Evolutionary conservation across 2,113 vertebrate genomes (phyloP).

Genomic region (Strigops habroptila): DNA sequence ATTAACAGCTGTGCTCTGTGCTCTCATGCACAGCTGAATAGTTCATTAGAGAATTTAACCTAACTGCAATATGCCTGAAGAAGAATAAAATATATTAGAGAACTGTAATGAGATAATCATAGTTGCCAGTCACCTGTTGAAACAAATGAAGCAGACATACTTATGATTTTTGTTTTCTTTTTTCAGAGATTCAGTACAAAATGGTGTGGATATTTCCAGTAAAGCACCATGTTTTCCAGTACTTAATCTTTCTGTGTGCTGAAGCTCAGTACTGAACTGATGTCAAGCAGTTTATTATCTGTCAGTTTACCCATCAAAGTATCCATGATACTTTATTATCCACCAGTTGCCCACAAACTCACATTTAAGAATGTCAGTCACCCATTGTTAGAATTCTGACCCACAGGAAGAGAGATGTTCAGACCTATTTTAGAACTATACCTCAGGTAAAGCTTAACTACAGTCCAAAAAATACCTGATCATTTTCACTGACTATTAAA

Average conservation of each 20-base stretch:
- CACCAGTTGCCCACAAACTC: not conserved
- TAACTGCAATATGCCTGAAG: not conserved
- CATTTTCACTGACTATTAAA: not conserved
- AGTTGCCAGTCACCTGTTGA: not conserved
- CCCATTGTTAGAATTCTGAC: not conserved
- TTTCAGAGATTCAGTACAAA: not conserved
- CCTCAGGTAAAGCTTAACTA: not conserved
- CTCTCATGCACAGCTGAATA: slow-evolving; percentile 6
- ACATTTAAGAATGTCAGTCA: not conserved
- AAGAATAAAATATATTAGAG: not conserved
- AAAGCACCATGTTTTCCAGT: not conserved
- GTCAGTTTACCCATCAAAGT: no score
- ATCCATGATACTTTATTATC: not conserved
- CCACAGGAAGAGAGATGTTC: rapidly evolving
- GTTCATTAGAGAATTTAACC: not conserved
- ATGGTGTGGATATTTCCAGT: not conserved
- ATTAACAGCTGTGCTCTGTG: slow-evolving; percentile 18
- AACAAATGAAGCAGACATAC: not conserved
- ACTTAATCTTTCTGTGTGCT: not conserved
- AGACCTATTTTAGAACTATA: not conserved
- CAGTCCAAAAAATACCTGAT: not conserved
- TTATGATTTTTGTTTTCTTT: not conserved
- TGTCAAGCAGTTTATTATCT: no score
- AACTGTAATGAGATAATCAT: not conserved
- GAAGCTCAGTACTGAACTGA: not conserved